Conservation (phyloP, 2,888 invertebrate species). For the Zonitis immaculata region DNA sequence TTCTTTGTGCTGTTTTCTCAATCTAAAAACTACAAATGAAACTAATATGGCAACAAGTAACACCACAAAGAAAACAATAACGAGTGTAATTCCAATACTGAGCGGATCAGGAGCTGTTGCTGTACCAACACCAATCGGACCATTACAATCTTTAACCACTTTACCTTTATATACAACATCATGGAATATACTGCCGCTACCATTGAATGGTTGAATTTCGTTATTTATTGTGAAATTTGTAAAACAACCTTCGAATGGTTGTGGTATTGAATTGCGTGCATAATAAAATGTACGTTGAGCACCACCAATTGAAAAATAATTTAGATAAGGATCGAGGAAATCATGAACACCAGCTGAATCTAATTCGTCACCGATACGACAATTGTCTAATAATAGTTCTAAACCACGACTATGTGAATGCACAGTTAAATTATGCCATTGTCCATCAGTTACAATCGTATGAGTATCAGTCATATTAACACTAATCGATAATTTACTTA, state of each 20-base stretch:
- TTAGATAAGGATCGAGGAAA: slow-evolving; percentile 86
- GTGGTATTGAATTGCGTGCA: slow-evolving; percentile 51
- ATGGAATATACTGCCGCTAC: slow-evolving; percentile 76
- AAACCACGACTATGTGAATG: slow-evolving; percentile 66
- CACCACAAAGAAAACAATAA: slow-evolving; percentile 90
- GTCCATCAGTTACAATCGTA: slow-evolving; percentile 68
- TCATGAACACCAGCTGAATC: slow-evolving; percentile 85
- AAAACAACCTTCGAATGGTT: slow-evolving; percentile 83
- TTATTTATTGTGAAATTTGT: slow-evolving; percentile 85
- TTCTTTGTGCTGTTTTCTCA: slow-evolving; percentile 82
- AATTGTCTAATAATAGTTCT: slow-evolving; percentile 66
- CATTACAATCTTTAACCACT: slow-evolving; percentile 69
- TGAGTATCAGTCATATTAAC: slow-evolving; percentile 77
- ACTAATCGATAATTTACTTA: slow-evolving; percentile 70
- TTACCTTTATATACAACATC: slow-evolving; percentile 68
- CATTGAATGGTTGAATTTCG: slow-evolving; percentile 85
- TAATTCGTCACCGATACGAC: slow-evolving; percentile 74
- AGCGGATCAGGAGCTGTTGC: slow-evolving; percentile 80
- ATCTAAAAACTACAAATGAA: slow-evolving; percentile 87
- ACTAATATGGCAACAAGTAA: slow-evolving; percentile 83
- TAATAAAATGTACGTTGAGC: slow-evolving; percentile 60
- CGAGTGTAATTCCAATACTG: slow-evolving; percentile 87
- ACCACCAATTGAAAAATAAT: slow-evolving; percentile 75
- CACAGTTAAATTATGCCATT: slow-evolving; percentile 85
- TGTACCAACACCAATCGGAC: slow-evolving; percentile 69